Evolutionary conservation across 1,140 invertebrate genomes (phyloP), one percentile per base, ranked within the genome.

Genomic region (Cheumatopsyche charites): DNA sequence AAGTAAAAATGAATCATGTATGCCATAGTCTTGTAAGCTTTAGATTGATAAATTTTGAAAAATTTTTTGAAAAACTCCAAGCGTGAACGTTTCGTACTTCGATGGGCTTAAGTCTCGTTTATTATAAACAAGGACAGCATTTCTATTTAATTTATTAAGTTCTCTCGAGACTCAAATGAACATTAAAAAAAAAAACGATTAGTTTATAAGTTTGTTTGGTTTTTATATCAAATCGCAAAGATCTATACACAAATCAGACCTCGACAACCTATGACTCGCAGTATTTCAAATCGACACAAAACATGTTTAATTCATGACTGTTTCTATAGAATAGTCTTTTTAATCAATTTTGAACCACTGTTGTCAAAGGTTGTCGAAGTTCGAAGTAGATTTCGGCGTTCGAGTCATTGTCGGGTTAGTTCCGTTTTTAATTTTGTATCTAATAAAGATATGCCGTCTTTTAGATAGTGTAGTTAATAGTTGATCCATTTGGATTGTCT

Each of bases 21-120:
- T 72, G 72, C 75, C 72, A 69, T 76, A 76, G 75, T 73, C 67
- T 68, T 70, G 21, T 76, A 73, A 76, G 72, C 67, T 72, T 58
- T 72, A 76, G 75, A 65, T 62, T 73, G 63, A 36, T 70, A 70
- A 66, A 72, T 36, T 36, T 36, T 17, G 23, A 25, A 58, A 58
- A 58, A 25, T 58, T 21, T 25, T 58, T 21, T n/a, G n/a, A n/a
- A n/a, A n/a, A 58, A 58, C 17, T 66, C 65, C 67, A 49, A 72
- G 29, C 72, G 74, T 75, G 74, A 72, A 75, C 68, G 67, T 75
- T 70, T n/a, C n/a, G n/a, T n/a, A n/a, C n/a, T 67, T 49, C 62
- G 70, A 70, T 69, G 65, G 74, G 66, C 67, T 58, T 75, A 36
- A 72, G 74, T 68, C 29, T 19, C 43, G 47, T 52, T 17, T 72